phyloP scores from a whole-genome alignment of 2,888 invertebrate genomes.

The Perdita meconis region DNA sequence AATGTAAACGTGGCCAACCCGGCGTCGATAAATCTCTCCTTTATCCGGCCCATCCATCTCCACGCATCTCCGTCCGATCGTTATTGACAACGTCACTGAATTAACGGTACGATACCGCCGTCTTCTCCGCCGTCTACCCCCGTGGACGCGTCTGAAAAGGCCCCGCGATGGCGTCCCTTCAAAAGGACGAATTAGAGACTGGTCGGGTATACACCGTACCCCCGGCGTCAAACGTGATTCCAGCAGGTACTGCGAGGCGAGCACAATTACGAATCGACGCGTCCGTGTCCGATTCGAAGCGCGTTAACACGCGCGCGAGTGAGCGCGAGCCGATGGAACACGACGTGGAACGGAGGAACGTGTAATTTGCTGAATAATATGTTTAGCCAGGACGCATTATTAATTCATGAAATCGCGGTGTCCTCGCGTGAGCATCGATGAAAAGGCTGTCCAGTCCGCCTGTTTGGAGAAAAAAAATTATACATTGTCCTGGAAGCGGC shows the following conservation, averaged over 20 bases:
- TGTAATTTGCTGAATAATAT: conserved; percentile 54
- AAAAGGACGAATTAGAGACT: conserved; percentile 37
- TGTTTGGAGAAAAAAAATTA: conserved; percentile 23
- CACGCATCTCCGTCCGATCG: conserved; percentile 61
- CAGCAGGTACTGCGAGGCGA: conserved; percentile 3
- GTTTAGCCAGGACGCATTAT: conserved; percentile 46
- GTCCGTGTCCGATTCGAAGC: conserved; percentile 24
- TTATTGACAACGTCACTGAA: conserved; percentile 70
- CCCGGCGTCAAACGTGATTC: conserved; percentile 12
- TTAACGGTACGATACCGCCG: conserved; percentile 65
- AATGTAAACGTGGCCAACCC: conserved; percentile 3
- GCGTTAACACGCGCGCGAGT: conserved; percentile 37
- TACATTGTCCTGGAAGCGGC: conserved; percentile 32
- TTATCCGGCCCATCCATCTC: conserved; percentile 65
- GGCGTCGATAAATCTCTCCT: conserved; percentile 70
- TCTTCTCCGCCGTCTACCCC: conserved; percentile 34
- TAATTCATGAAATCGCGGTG: conserved; percentile 50
- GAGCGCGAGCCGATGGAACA: neutral
- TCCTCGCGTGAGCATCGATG: conserved; percentile 44
- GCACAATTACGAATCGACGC: conserved; percentile 39
- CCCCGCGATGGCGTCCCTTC: conserved; percentile 19
- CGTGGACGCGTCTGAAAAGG: conserved; percentile 3
- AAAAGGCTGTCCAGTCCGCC: conserved; percentile 14
- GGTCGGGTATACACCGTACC: conserved; percentile 15
- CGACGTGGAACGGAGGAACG: conserved; percentile 16